Base-by-base conservation (phyloP, 2,888 invertebrate genomes). In the Polydrusus tereticollis region DNA sequence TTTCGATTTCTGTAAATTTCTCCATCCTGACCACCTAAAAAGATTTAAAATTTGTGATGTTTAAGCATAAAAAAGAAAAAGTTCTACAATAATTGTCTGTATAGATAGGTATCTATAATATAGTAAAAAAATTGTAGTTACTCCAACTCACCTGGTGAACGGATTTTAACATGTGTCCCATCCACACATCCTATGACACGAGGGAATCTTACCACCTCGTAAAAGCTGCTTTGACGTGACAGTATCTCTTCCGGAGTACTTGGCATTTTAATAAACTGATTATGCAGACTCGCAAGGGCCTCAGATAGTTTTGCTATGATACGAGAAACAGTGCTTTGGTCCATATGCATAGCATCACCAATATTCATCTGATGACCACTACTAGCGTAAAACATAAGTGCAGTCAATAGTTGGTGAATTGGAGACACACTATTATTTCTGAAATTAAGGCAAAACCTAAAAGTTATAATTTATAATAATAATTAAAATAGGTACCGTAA, bases 1-100 rank as follows among this genome's bases (percentile, higher is more conserved):
- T 80, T 80, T 52, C 78, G 57, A 60, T 78, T 79, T 52, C 78
- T 41, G 45, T 71, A 78, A 18, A 72, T 57, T 73, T 80, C 78
- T 45, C 77, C 75, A 67, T 78, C 59, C 7, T 74, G 59, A 55
- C 79, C 78, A 69, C 78, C 80, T 52, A 14, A 41, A 29, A 68
- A 45, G 58, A 12, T 66, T 20, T 12, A 18, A 43, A 26, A 63
- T 63, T 43, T 29, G n/a, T 6, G 43, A n/a, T 4, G 3, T 4
- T 41, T 41, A 41, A 41, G 10, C n/a, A 10, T 16, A 41, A 12
- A 4, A 4, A 41, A 41, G 16, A 4, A 41, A 41, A 41, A 6
- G n/a, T 41, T 33, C 36, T 38, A 68, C 68, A 59, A 47, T 29
- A 43, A 8, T 3, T 50, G 21, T 16, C 47, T 68, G 47, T 38